phyloP scores from a whole-genome alignment of 2,888 invertebrate genomes.

The Caenorhabditis afra region DNA sequence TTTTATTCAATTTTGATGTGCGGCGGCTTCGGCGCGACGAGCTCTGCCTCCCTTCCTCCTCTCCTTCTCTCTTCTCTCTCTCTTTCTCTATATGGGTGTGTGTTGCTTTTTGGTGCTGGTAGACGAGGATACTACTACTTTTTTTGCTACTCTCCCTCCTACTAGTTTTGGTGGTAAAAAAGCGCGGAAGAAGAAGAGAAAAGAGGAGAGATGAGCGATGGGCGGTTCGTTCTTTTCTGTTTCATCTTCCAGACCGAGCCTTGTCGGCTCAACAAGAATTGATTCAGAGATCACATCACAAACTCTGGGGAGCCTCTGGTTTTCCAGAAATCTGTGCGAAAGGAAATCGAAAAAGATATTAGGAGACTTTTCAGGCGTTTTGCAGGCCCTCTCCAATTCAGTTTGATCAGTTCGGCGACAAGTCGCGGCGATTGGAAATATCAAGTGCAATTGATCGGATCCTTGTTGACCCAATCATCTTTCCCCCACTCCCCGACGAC shows the following conservation, averaged over 20 bases:
- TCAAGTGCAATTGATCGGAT: slow-evolving; percentile 28
- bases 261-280: not conserved
- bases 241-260: not conserved
- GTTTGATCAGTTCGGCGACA: not conserved
- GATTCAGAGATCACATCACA: slow-evolving; percentile 1
- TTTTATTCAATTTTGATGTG: slow-evolving; percentile 59
- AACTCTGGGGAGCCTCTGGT: not conserved
- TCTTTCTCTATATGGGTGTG: slow-evolving; percentile 29
- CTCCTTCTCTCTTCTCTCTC: slow-evolving; percentile 24
- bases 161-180: slow-evolving; percentile 35
- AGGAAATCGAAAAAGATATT: too few species aligned
- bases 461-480: slow-evolving; percentile 25
- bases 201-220: slow-evolving; percentile 9
- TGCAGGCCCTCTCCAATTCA: too few species aligned
- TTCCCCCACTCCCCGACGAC: not conserved
- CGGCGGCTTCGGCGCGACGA: slow-evolving; percentile 15
- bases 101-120: slow-evolving; percentile 58
- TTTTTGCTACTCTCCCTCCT: slow-evolving; percentile 16
- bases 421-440: slow-evolving; percentile 10
- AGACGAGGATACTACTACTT: slow-evolving; percentile 51
- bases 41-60: slow-evolving; percentile 19
- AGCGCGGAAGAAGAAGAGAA: slow-evolving; percentile 25
- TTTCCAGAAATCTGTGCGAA: slow-evolving; percentile 6
- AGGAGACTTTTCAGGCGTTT: too few species aligned
- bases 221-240: slow-evolving; percentile 17